Base-by-base conservation (phyloP, 1,140 invertebrate genomes). In the Lepidurus apus region DNA sequence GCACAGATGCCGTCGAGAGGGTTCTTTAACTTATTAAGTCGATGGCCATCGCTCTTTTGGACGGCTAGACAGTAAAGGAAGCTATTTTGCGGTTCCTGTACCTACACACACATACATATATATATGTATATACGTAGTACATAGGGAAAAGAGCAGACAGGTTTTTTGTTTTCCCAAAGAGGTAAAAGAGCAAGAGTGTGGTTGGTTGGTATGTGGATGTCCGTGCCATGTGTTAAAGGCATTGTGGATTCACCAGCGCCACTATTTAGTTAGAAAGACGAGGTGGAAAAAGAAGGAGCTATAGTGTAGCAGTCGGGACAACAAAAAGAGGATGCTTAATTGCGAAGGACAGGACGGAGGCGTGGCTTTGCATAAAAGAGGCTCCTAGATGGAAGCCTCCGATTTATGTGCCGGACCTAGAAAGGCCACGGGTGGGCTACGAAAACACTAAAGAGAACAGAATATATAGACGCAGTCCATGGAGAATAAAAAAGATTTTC, bases 361-460 rank as follows among this genome's bases (percentile, higher is more conserved):
- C 75, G 75, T 43, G 43, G 47, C 75, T 77, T 77, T 77, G 75
- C 75, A 77, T 77, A 77, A 77, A 77, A 77, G 75, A 77, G 75
- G 43, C 53, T 65, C 21, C 53, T 65, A 65, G 53, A 65, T 65
- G 3, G 53, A 65, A 65, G 53, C 53, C 53, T 65, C 53, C 53
- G 53, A 65, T 65, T 65, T 65, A 65, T 65, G 53, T 65, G 53
- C 53, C 53, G 53, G 53, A 65, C 53, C 53, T 65, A 65, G 53
- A 65, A 65, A 65, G 53, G 53, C 53, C 53, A 65, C 53, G 53
- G 53, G 53, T 65, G 53, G 53, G 53, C 53, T 65, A 65, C 17
- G 17, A 34, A 21, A 65, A 65, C 53, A 65, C 21, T 65, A 8
- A 65, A 65, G 21, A 65, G 21, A 21, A 21, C 53, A 65, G 34